These are phyloP conservation scores for Melospiza georgiana DNA, from an alignment of 2,113 vertebrate genomes.

Conservation along the genomic window DNA sequence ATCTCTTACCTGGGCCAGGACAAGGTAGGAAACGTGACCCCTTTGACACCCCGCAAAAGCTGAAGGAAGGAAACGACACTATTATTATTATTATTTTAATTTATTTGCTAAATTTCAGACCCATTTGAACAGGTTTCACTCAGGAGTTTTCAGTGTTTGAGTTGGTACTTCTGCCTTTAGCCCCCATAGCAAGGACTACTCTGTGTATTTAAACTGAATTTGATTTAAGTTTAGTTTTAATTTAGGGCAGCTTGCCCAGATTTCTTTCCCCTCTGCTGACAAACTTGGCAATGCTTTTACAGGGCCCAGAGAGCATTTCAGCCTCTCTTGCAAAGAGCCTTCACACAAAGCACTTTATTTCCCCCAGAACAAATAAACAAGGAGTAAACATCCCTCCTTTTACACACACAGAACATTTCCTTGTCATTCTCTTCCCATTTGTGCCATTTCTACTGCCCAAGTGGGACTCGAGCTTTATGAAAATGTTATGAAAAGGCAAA, in stretches of 20 bases:
- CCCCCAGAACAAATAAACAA: slow-evolving; percentile 50
- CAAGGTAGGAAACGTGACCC: not conserved
- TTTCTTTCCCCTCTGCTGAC: slow-evolving; percentile 15
- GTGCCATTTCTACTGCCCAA: not conserved
- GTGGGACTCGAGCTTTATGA: not conserved
- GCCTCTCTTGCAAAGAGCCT: not conserved
- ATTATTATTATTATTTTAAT: not conserved
- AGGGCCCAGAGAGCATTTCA: not conserved
- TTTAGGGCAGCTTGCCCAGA: slow-evolving; percentile 25
- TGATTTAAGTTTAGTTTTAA: not conserved
- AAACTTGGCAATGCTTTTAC: slow-evolving; percentile 35
- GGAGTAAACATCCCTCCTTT: slow-evolving; percentile 25
- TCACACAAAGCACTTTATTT: slow-evolving; percentile 49
- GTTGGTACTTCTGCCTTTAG: not conserved
- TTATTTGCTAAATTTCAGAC: not conserved
- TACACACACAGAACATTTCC: not conserved
- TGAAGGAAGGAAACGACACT: not conserved
- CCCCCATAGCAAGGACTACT: not conserved
- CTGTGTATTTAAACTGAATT: not conserved
- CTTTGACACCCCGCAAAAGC: not conserved
- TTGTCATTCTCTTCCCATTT: not conserved
- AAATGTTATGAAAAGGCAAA: not conserved
- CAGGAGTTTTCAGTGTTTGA: not conserved
- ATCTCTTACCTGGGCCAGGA: not conserved
- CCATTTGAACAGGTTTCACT: not conserved